phyloP scores from a whole-genome alignment of 2,797 vertebrate genomes.

The Hyperoplus immaculatus region DNA sequence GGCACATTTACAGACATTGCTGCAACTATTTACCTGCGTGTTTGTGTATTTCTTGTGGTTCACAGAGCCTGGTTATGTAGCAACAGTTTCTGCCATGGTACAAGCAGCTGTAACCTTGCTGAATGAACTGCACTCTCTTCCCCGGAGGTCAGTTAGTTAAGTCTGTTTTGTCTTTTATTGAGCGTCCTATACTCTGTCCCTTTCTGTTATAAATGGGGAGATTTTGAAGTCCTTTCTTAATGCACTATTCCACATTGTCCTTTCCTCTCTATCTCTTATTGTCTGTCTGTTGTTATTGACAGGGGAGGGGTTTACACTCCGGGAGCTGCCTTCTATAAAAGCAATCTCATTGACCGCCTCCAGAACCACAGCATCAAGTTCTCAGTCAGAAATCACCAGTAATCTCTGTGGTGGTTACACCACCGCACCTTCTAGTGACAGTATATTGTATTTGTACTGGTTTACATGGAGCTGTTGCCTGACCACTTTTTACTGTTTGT shows the following conservation, averaged over 20 bases:
- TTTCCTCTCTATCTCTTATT: not conserved
- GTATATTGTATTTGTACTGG: not conserved
- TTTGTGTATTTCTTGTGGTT: conserved; percentile 19
- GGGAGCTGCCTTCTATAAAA: conserved; percentile 89
- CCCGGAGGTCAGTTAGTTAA: conserved; percentile 84
- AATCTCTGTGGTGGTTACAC: not conserved
- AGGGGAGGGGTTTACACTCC: conserved; percentile 93
- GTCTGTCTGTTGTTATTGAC: conserved; percentile 2
- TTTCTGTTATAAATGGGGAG: not conserved
- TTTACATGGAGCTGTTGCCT: not conserved
- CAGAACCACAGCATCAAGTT: conserved; percentile 87
- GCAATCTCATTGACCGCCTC: conserved; percentile 89
- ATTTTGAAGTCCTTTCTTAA: not conserved
- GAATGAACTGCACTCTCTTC: conserved; percentile 85
- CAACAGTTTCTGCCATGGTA: conserved; percentile 89
- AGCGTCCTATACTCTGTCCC: not conserved
- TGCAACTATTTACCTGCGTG: not conserved
- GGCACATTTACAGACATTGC: not conserved
- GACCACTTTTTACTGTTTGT: not conserved
- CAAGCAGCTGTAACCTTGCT: conserved; percentile 89
- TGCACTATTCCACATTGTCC: not conserved
- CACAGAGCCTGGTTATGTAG: conserved; percentile 88
- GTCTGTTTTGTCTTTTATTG: not conserved
- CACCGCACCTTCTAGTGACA: not conserved
- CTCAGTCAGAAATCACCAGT: conserved; percentile 81